Percentiles rank a stretch among this genome's conserved stretches.
These are phyloP conservation scores for Corythornis madagascariensis DNA, from an alignment of 2,113 vertebrate genomes.

Conservation along the genomic window DNA sequence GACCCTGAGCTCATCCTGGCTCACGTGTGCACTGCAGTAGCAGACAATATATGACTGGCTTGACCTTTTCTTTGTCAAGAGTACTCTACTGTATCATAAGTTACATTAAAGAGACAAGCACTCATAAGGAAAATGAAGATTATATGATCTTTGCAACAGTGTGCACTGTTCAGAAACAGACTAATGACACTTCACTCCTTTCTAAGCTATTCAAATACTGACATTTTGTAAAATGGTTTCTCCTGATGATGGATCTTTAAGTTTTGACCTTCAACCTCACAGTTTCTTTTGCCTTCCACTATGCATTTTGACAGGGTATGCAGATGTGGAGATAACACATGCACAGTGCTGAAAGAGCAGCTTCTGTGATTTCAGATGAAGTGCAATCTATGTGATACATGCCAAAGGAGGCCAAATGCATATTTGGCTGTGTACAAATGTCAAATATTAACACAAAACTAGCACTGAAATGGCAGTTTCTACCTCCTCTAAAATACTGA, in stretches of 20 bases:
- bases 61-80: neutral
- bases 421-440: neutral
- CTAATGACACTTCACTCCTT: neutral
- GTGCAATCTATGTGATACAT: neutral
- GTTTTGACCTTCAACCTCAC: neutral
- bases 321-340: neutral
- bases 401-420: neutral
- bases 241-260: neutral
- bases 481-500: neutral
- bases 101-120: neutral
- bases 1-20: neutral
- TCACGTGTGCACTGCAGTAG: no score
- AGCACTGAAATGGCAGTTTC: neutral
- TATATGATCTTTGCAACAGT: neutral
- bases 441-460: neutral
- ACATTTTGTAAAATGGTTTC: neutral
- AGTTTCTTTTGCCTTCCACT: neutral
- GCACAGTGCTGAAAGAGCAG: neutral
- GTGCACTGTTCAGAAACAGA: neutral
- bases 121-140: neutral
- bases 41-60: neutral
- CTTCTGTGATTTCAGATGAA: neutral
- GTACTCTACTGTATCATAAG: neutral
- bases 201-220: neutral
- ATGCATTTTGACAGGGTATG: neutral